A percentile compares a stretch with the other conserved stretches of the same genome.
Evolutionary conservation across 1,140 invertebrate genomes (phyloP).

Genomic region (Carposina sasakii): DNA sequence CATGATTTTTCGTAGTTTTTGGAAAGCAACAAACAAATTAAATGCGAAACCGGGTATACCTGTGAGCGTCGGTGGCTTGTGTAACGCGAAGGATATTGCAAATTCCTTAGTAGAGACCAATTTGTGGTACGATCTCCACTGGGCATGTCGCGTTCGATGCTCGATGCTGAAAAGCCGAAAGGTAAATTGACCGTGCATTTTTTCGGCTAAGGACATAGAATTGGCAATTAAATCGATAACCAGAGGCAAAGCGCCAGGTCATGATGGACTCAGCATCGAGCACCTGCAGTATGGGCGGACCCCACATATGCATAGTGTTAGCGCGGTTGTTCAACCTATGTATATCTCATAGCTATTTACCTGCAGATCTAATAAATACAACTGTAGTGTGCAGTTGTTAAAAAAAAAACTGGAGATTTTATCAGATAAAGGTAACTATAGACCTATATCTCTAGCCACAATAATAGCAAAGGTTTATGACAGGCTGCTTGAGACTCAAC

Average conservation of each 20-base stretch:
- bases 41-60: neutral
- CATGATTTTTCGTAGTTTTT: neutral
- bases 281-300: no score
- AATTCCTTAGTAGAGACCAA: neutral
- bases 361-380: neutral
- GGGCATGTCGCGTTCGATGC: neutral
- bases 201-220: neutral
- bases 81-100: neutral
- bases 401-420: slow-evolving; percentile 8
- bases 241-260: neutral
- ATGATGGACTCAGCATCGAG: no score
- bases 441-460: slow-evolving; percentile 9
- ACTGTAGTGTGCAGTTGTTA: no score
- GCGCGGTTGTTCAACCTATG: neutral
- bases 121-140: neutral
- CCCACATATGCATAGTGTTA: neutral
- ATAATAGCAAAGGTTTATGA: slow-evolving; percentile 6
- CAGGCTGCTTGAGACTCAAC: slow-evolving; percentile 3
- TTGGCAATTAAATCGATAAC: neutral
- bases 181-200: neutral
- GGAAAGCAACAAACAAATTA: neutral
- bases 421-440: slow-evolving; percentile 1
- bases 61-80: neutral
- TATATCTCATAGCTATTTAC: neutral
- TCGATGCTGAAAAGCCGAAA: neutral